Base-by-base conservation (phyloP, 2,113 vertebrate genomes). In the Petrocephalus microphthalmus region DNA sequence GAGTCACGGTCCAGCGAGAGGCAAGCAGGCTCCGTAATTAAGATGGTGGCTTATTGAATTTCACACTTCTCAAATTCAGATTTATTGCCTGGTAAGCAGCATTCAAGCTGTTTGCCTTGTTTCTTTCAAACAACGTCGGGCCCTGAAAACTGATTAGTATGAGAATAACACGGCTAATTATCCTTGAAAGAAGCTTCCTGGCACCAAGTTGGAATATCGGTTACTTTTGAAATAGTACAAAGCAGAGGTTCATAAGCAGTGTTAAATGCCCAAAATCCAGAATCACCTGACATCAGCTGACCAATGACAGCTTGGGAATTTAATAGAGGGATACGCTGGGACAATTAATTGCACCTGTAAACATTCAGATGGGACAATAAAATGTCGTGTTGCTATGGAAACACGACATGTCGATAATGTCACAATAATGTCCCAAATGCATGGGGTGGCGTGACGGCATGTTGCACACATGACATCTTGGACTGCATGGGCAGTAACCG, bases 371-470 rank as follows among this genome's bases (percentile, higher is more conserved):
- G 87, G 89, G 92, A 91, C 93, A 87, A 91, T 89, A 89, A 90
- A 91, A 29, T 2, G 60, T 90, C 86, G 87, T 89, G 95, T 95
- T n/a, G 89, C 92, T 93, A 95, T 96, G 94, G 93, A 94, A 93
- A 95, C 94, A 90, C n/a, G n/a, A n/a, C n/a, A n/a, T n/a, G n/a
- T n/a, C n/a, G n/a, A n/a, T n/a, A n/a, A n/a, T n/a, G n/a, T n/a
- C n/a, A n/a, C n/a, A n/a, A n/a, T 93, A 94, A 95, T 89, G 90
- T 82, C 91, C 90, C 93, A 92, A 92, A 95, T 94, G 90, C 88
- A 89, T 92, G 88, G 91, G 90, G 89, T 90, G 87, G 90, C 91
- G 90, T 90, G 89, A 81, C 52, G 11, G 29, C 5, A 45, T 51
- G 10, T 42, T 54, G 45, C 47, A 67, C 20, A 20, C 5, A 19